A percentile compares a stretch with the other conserved stretches of the same genome.
phyloP scores from a whole-genome alignment of 2,113 vertebrate genomes.

The Anoura caudifer region DNA sequence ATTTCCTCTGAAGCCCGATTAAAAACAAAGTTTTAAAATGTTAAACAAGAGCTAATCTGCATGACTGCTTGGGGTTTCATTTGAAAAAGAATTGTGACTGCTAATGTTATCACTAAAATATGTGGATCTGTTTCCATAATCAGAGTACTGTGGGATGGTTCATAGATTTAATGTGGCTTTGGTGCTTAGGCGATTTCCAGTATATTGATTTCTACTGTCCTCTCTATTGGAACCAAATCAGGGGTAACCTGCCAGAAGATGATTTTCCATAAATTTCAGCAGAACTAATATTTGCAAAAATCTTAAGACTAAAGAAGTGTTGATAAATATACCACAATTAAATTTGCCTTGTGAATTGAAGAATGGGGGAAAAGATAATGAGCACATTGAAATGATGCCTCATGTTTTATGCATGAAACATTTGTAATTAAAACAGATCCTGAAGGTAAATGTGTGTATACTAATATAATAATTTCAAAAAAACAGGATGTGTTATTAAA shows the following conservation, averaged over 20 bases:
- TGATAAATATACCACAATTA: slow-evolving; percentile 23
- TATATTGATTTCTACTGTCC: neutral
- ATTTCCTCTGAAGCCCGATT: neutral
- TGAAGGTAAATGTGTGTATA: slow-evolving; percentile 58
- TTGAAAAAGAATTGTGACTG: slow-evolving; percentile 40
- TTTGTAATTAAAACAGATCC: slow-evolving; percentile 70
- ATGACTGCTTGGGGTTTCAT: slow-evolving; percentile 34
- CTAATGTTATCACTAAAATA: slow-evolving; percentile 38
- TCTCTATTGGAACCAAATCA: slow-evolving; percentile 31
- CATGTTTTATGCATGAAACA: slow-evolving; percentile 63
- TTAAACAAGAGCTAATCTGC: slow-evolving; percentile 29
- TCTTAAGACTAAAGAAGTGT: slow-evolving; percentile 11
- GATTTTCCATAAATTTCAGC: slow-evolving; percentile 34
- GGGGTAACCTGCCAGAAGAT: slow-evolving; percentile 6
- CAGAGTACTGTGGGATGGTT: neutral
- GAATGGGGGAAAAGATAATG: slow-evolving; percentile 24
- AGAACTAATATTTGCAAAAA: neutral
- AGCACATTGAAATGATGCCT: slow-evolving; percentile 45
- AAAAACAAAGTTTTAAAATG: slow-evolving; percentile 53
- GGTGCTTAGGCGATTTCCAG: neutral
- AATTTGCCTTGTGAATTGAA: slow-evolving; percentile 46
- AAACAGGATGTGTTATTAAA: slow-evolving; percentile 53
- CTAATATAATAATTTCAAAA: slow-evolving; percentile 48
- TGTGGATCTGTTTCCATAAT: slow-evolving; percentile 53
- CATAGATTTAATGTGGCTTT: neutral